Percentiles rank a stretch among this genome's conserved stretches.
phyloP scores from a whole-genome alignment of 2,113 vertebrate species.

The Neopipo cinnamomea region DNA sequence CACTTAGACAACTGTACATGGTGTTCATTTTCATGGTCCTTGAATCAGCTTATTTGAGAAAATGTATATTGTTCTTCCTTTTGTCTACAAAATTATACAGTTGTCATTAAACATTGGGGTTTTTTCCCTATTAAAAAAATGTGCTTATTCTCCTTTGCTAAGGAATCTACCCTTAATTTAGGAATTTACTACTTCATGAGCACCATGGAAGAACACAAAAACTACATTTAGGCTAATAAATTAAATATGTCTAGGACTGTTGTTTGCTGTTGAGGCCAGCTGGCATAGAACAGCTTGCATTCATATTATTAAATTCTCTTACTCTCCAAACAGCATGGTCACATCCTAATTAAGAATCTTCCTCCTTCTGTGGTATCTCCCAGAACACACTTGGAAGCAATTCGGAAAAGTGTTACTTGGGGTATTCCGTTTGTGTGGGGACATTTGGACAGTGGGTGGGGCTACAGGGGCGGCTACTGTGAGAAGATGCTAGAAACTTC shows the following conservation, averaged over 20 bases:
- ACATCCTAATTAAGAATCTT: conserved; percentile 24
- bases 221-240: conserved; percentile 23
- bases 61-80: background rate
- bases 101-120: background rate
- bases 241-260: background rate
- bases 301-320: conserved; percentile 25
- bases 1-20: background rate
- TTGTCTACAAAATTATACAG: background rate
- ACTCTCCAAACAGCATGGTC: background rate
- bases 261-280: background rate
- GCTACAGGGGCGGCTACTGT: background rate
- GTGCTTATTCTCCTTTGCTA: background rate
- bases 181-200: background rate
- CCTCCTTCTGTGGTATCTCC: background rate
- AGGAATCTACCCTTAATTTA: background rate
- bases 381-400: background rate
- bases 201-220: background rate
- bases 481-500: background rate
- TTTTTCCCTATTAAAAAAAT: background rate
- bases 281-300: conserved; percentile 19
- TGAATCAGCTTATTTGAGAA: background rate
- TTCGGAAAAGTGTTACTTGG: background rate
- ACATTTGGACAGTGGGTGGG: background rate
- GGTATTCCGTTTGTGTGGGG: background rate
- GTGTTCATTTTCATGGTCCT: background rate